A percentile compares a stretch with the other conserved stretches of the same genome.
Evolutionary conservation across 2,888 invertebrate genomes (phyloP).

Genomic region (Agonopterix arenella): DNA sequence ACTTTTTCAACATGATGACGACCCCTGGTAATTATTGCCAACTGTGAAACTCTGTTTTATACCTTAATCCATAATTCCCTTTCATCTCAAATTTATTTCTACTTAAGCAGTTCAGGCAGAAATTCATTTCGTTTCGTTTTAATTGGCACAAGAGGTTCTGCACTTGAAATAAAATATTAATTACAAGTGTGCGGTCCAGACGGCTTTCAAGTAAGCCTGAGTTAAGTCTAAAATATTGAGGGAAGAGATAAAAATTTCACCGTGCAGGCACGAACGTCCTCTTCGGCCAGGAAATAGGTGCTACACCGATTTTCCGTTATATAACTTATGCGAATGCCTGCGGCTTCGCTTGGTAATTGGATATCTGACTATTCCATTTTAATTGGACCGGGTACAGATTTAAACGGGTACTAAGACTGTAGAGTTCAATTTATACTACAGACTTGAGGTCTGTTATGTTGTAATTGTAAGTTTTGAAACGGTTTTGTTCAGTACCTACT

Average conservation of each 20-base stretch:
- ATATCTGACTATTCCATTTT: conserved; percentile 4
- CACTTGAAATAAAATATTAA: too few relatives aligned
- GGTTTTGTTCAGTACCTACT: too few relatives aligned
- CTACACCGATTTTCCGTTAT: background rate
- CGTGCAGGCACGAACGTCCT: too few relatives aligned
- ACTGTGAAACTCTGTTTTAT: conserved; percentile 7
- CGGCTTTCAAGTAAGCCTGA: too few relatives aligned
- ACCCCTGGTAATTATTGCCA: conserved; percentile 10
- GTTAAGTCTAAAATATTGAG: too few relatives aligned
- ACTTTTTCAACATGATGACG: conserved; percentile 4
- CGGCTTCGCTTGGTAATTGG: conserved; percentile 2
- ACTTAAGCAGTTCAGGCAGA: background rate
- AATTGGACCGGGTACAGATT: conserved; percentile 1
- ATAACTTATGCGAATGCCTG: conserved; percentile 1
- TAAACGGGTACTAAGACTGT: background rate
- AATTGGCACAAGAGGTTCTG: background rate
- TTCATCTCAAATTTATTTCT: background rate
- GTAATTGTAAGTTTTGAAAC: too few relatives aligned
- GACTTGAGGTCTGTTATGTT: too few relatives aligned
- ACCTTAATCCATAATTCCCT: conserved; percentile 4
- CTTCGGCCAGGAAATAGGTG: too few relatives aligned
- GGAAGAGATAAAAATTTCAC: too few relatives aligned
- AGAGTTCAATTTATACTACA: too few relatives aligned
- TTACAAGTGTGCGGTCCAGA: too few relatives aligned
- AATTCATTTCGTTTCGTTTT: conserved; percentile 3